Conservation (phyloP, 2,113 vertebrate species). For the Elanus axillaris region DNA sequence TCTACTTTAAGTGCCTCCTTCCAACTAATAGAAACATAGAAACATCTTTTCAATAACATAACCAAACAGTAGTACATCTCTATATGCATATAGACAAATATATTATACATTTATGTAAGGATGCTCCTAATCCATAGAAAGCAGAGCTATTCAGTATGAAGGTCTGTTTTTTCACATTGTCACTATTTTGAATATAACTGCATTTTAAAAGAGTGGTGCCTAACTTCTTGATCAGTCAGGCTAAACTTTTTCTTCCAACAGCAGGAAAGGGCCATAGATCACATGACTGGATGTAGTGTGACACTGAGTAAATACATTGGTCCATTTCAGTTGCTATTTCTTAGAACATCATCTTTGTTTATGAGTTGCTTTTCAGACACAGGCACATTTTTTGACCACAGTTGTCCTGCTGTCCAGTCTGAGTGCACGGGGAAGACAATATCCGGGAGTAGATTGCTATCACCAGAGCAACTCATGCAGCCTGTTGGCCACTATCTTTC, state of each 20-base stretch:
- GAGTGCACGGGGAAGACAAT: background rate
- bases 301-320: background rate
- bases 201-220: background rate
- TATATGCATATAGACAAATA: background rate
- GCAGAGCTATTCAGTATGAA: background rate
- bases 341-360: background rate
- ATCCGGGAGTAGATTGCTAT: background rate
- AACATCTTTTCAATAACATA: background rate
- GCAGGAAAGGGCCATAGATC: background rate
- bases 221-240: background rate
- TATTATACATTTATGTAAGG: background rate
- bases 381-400: background rate
- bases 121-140: background rate
- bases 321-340: background rate
- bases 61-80: background rate
- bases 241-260: background rate
- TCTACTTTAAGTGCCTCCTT: background rate
- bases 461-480: background rate
- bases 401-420: background rate
- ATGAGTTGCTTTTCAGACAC: background rate
- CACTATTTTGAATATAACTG: background rate
- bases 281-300: background rate
- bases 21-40: background rate
- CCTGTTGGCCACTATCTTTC: background rate
- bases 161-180: background rate